These are phyloP conservation scores for Melanotaenia parkinsoni DNA, from an alignment of 2,797 vertebrate genomes.

Conservation along the genomic window DNA sequence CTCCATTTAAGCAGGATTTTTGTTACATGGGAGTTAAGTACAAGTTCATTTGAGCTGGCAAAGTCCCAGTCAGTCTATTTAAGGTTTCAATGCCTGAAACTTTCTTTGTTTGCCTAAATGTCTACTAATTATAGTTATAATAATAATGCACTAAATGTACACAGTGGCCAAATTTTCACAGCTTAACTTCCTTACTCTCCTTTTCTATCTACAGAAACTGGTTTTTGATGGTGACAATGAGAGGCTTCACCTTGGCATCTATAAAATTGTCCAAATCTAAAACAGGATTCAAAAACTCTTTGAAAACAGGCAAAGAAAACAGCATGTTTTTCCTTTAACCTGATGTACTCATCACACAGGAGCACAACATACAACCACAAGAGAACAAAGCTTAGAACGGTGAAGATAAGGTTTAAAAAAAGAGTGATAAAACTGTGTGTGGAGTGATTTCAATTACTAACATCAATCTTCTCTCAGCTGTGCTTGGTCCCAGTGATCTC, in stretches of 20 bases:
- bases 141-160: background rate
- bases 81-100: background rate
- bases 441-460: conserved; percentile 38
- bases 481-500: conserved; percentile 57
- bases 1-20: background rate
- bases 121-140: background rate
- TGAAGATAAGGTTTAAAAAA: conserved; percentile 28
- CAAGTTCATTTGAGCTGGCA: background rate
- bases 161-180: background rate
- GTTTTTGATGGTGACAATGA: background rate
- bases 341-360: conserved; percentile 18
- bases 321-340: conserved; percentile 26
- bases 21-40: background rate
- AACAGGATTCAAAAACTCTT: conserved; percentile 11
- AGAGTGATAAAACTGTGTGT: conserved; percentile 10
- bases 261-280: conserved; percentile 14
- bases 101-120: background rate
- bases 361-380: conserved; percentile 18
- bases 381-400: conserved; percentile 31
- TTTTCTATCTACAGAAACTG: conserved; percentile 5
- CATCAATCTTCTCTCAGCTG: conserved; percentile 45
- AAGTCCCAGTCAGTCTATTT: background rate
- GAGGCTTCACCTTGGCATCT: background rate
- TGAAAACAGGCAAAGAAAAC: conserved; percentile 13
- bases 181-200: background rate